Percentiles rank a stretch among this genome's conserved stretches.
Conservation (phyloP, 2,888 invertebrate genomes). For the Ischnus inquisitorius region DNA sequence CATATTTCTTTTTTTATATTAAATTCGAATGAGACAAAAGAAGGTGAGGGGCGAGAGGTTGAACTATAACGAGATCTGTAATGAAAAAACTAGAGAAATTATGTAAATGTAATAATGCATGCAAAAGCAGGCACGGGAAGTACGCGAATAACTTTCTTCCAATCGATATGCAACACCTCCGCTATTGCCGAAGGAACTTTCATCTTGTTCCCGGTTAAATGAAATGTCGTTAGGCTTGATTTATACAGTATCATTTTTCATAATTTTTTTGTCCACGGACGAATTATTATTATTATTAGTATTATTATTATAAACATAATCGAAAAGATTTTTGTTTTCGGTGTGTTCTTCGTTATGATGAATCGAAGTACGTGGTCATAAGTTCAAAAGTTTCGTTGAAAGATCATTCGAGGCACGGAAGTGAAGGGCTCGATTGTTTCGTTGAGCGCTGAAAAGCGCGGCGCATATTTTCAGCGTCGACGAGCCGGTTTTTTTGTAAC, state of each 20-base stretch:
- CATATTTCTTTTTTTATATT: slow-evolving; percentile 27
- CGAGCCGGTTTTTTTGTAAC: slow-evolving; percentile 15
- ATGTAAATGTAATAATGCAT: slow-evolving; percentile 81
- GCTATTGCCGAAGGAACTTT: background rate
- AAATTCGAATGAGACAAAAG: slow-evolving; percentile 21
- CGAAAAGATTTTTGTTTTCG: background rate
- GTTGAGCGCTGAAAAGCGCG: slow-evolving; percentile 29
- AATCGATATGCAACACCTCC: slow-evolving; percentile 73
- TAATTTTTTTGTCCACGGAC: too few species aligned
- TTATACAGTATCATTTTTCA: background rate
- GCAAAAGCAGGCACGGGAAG: slow-evolving; percentile 71
- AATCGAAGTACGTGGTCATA: background rate
- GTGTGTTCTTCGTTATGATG: background rate
- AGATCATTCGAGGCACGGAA: background rate
- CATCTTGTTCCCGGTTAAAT: background rate
- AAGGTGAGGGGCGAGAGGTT: background rate
- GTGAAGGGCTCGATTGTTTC: background rate
- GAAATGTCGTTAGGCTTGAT: background rate
- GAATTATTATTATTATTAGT: too few species aligned
- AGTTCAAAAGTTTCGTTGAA: background rate
- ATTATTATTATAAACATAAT: background rate
- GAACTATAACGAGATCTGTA: slow-evolving; percentile 61
- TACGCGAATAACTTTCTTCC: slow-evolving; percentile 71
- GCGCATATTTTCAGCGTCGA: background rate
- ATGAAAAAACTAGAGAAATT: slow-evolving; percentile 80